A percentile compares a stretch with the other conserved stretches of the same genome.
Evolutionary conservation across 2,888 invertebrate genomes (phyloP).

Genomic region (Agrochola lota): DNA sequence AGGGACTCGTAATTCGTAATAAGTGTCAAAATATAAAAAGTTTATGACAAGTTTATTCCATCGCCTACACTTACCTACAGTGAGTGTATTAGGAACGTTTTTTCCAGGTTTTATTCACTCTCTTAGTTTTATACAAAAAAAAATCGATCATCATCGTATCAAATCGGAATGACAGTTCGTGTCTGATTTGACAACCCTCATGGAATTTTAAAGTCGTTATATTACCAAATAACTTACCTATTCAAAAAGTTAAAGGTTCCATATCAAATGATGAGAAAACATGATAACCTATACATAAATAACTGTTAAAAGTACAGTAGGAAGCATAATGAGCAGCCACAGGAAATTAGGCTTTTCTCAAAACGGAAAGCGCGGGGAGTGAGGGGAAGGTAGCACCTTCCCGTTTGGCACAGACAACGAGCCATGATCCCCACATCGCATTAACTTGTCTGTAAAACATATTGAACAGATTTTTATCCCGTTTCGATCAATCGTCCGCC

Average conservation of each 20-base stretch:
- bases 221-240: neutral
- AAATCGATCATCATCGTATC: neutral
- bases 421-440: slow-evolving; percentile 45
- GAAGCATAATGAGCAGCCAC: slow-evolving; percentile 65
- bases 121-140: slow-evolving; percentile 4
- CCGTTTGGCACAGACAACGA: slow-evolving; percentile 68
- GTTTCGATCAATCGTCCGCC: slow-evolving; percentile 49
- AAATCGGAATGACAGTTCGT: neutral
- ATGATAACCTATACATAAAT: slow-evolving; percentile 41
- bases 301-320: slow-evolving; percentile 47
- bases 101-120: slow-evolving; percentile 18
- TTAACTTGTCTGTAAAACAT: slow-evolving; percentile 58
- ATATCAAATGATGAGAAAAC: slow-evolving; percentile 23
- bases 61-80: slow-evolving; percentile 39
- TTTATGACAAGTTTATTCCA: slow-evolving; percentile 55
- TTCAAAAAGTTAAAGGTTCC: slow-evolving; percentile 1
- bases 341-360: slow-evolving; percentile 74
- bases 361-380: slow-evolving; percentile 64
- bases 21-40: slow-evolving; percentile 63
- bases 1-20: slow-evolving; percentile 58
- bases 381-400: slow-evolving; percentile 65
- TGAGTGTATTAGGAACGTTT: slow-evolving; percentile 35
- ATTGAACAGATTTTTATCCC: slow-evolving; percentile 55
- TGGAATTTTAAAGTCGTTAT: neutral
- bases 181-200: neutral